Percentiles rank a stretch among this genome's conserved stretches.
Conservation (phyloP, 2,888 invertebrate genomes). For the Eristalis arbustorum region DNA sequence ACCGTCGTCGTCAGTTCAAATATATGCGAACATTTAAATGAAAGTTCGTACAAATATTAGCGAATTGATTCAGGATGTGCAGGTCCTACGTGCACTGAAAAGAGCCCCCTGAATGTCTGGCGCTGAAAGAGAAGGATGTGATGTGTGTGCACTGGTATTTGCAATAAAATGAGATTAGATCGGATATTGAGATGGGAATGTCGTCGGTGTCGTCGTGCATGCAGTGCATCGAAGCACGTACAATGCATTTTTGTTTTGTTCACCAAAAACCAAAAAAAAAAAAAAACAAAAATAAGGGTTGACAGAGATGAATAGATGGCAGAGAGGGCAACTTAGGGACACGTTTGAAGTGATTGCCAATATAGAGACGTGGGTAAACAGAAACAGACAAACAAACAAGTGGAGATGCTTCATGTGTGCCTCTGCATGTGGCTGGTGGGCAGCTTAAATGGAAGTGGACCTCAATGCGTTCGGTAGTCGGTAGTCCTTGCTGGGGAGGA, state of each 20-base stretch:
- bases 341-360: constrained; percentile 41
- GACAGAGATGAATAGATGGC: neutral
- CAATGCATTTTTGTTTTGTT: constrained; percentile 53
- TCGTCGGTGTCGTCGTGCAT: neutral
- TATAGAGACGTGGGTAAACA: constrained; percentile 21
- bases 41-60: constrained; percentile 68
- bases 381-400: neutral
- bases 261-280: constrained; percentile 4
- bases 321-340: constrained; percentile 1
- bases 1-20: constrained; percentile 12
- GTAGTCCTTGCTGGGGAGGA: too few species aligned
- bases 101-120: neutral
- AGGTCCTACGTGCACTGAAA: constrained; percentile 22
- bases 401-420: neutral
- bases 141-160: constrained; percentile 59
- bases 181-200: constrained; percentile 63
- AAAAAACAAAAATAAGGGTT: neutral
- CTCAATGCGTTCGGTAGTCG: neutral
- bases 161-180: constrained; percentile 68
- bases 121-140: constrained; percentile 5
- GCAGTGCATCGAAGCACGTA: constrained; percentile 45
- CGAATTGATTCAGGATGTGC: constrained; percentile 62
- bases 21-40: constrained; percentile 59
- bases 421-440: neutral
- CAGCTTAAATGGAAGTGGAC: neutral